Evolutionary conservation across 1,140 invertebrate genomes (phyloP).

Genomic region (Bursaphelenchus mucronatus): DNA sequence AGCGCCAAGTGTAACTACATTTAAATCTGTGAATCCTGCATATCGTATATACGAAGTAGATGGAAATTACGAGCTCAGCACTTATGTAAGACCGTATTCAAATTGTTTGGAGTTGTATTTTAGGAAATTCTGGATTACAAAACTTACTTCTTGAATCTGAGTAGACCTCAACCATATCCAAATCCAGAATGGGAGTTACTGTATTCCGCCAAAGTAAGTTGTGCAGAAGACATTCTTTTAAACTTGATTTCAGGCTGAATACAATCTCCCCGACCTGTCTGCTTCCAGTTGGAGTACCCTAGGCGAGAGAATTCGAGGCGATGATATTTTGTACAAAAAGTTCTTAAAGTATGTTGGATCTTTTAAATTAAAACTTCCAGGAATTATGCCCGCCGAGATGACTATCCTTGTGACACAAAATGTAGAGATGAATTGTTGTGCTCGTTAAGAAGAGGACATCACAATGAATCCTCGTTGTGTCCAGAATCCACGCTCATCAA

Average conservation of each 20-base stretch:
- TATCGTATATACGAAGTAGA: constrained; percentile 56
- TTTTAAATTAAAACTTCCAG: constrained; percentile 32
- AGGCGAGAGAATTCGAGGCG: constrained; percentile 10
- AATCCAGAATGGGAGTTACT: constrained; percentile 50
- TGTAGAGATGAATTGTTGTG: constrained; percentile 47
- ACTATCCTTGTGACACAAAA: constrained; percentile 35
- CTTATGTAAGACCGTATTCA: constrained; percentile 17
- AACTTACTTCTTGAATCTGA: constrained; percentile 52
- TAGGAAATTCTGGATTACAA: constrained; percentile 50
- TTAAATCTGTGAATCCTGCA: constrained; percentile 34
- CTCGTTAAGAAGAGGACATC: constrained; percentile 48
- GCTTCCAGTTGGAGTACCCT: constrained; percentile 46
- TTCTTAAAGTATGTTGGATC: constrained; percentile 20
- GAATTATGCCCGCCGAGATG: constrained; percentile 47
- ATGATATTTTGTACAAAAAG: constrained; percentile 23
- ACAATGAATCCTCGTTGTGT: constrained; percentile 50
- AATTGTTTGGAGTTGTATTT: constrained; percentile 12
- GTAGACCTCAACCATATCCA: constrained; percentile 17
- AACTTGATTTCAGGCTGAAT: constrained; percentile 37
- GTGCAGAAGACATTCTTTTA: constrained; percentile 18
- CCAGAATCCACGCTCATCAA: constrained; percentile 6
- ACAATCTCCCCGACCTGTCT: constrained; percentile 42
- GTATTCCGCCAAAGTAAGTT: constrained; percentile 45
- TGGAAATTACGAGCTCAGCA: constrained; percentile 26
- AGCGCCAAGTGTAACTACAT: constrained; percentile 58